Evolutionary conservation across 2,888 invertebrate genomes (phyloP).

Genomic region (Caenorhabditis zanzibari): DNA sequence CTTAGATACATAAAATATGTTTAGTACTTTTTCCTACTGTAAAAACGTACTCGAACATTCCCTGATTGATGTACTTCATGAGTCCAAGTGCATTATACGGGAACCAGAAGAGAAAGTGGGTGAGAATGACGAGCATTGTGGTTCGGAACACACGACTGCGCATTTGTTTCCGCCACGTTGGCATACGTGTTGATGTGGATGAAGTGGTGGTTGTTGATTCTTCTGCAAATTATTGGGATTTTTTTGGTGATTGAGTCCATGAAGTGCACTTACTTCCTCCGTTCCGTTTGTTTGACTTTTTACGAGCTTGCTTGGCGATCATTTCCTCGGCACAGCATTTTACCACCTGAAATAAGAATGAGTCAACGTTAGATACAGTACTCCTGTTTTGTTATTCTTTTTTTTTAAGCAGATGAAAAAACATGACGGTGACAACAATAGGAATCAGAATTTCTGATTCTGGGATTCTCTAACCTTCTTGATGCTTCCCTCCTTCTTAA

Average conservation of each 20-base stretch:
- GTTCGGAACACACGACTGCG: constrained; percentile 79
- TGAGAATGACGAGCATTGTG: constrained; percentile 81
- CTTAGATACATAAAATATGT: too few relatives aligned
- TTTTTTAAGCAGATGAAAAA: constrained; percentile 26
- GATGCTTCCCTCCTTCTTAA: constrained; percentile 45
- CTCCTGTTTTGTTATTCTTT: neutral
- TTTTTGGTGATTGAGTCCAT: neutral
- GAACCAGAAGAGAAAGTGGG: constrained; percentile 82
- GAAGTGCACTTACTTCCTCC: constrained; percentile 42
- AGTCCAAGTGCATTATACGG: constrained; percentile 81
- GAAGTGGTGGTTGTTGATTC: constrained; percentile 40
- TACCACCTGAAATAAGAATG: constrained; percentile 45
- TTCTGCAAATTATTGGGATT: constrained; percentile 26
- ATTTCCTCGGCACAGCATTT: constrained; percentile 50
- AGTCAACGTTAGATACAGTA: constrained; percentile 39
- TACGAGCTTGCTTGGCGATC: constrained; percentile 19
- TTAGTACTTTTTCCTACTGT: too few relatives aligned
- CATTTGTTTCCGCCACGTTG: constrained; percentile 79
- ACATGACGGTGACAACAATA: constrained; percentile 10
- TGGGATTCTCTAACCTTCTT: constrained; percentile 37
- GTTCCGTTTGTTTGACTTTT: constrained; percentile 18
- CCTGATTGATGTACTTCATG: constrained; percentile 77
- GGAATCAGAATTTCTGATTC: neutral
- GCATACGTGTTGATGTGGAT: constrained; percentile 54
- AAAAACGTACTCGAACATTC: constrained; percentile 68